Evolutionary conservation across 2,888 invertebrate genomes (phyloP).

Genomic region (Nemotelus pantherinus): DNA sequence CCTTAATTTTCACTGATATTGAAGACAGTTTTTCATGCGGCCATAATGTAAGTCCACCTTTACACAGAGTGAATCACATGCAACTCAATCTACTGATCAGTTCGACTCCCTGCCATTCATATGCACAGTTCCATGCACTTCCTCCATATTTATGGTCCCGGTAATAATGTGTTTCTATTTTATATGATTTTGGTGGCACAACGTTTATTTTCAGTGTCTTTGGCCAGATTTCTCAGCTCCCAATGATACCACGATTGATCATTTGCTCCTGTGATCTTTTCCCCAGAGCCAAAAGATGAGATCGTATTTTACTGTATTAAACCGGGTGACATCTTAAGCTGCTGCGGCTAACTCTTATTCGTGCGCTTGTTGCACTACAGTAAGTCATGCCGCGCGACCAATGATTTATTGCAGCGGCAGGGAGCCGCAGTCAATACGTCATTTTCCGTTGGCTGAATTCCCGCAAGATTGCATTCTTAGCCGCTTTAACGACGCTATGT

Average conservation of each 20-base stretch:
- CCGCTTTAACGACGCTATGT: neutral
- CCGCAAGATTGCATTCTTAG: neutral
- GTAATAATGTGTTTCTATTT: conserved; percentile 12
- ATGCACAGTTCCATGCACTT: too few species aligned
- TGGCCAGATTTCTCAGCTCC: neutral
- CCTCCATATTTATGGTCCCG: too few species aligned
- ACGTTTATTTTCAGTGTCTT: conserved; percentile 16
- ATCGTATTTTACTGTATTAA: conserved; percentile 40
- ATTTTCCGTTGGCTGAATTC: conserved; percentile 39
- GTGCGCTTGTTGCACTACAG: neutral
- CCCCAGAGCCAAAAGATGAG: conserved; percentile 24
- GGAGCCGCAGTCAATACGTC: conserved; percentile 39
- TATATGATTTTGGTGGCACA: conserved; percentile 21
- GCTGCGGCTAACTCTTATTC: neutral
- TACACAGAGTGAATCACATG: too few species aligned
- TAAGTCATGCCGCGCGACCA: conserved; percentile 11
- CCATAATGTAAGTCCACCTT: too few species aligned
- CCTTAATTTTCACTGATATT: too few species aligned
- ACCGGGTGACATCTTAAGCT: conserved; percentile 43
- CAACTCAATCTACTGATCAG: too few species aligned
- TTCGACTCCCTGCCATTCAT: too few species aligned
- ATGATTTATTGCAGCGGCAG: conserved; percentile 43
- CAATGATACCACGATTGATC: neutral
- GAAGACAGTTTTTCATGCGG: too few species aligned
- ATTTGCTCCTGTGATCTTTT: neutral